Conservation (phyloP, 1,140 invertebrate genomes). For the Prorops nasuta region DNA sequence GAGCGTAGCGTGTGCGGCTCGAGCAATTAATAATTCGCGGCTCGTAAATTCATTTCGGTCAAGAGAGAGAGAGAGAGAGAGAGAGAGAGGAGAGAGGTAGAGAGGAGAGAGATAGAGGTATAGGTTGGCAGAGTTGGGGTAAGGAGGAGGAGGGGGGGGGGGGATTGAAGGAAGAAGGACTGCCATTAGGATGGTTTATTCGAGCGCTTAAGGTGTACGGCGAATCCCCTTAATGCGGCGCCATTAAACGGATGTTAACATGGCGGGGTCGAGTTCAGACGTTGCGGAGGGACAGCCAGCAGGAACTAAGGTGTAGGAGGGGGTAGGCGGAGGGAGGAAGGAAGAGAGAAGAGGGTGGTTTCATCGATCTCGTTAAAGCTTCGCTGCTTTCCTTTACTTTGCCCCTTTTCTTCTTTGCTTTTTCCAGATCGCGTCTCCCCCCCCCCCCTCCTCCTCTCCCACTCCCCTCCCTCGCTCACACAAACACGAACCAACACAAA, state of each 20-base stretch:
- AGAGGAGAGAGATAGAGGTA: too few species aligned
- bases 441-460: background rate
- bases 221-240: background rate
- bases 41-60: background rate
- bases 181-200: background rate
- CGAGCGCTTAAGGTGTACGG: background rate
- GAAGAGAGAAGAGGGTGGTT: too few species aligned
- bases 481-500: conserved; percentile 20
- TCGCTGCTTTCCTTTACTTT: conserved; percentile 28
- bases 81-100: background rate
- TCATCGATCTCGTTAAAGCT: conserved; percentile 48
- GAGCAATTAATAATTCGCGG: too few species aligned
- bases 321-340: conserved; percentile 13
- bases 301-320: conserved; percentile 1
- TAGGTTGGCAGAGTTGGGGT: too few species aligned
- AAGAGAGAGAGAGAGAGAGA: background rate
- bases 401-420: conserved; percentile 25
- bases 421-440: background rate
- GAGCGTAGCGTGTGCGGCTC: too few species aligned
- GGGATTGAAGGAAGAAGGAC: background rate
- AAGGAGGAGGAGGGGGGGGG: too few species aligned
- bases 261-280: conserved; percentile 9
- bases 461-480: background rate
- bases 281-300: conserved; percentile 7
- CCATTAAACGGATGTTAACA: conserved; percentile 37